Percentiles rank a stretch among this genome's conserved stretches.
phyloP scores from a whole-genome alignment of 64 coral and sea anemone genomes.

The Porites lutea region DNA sequence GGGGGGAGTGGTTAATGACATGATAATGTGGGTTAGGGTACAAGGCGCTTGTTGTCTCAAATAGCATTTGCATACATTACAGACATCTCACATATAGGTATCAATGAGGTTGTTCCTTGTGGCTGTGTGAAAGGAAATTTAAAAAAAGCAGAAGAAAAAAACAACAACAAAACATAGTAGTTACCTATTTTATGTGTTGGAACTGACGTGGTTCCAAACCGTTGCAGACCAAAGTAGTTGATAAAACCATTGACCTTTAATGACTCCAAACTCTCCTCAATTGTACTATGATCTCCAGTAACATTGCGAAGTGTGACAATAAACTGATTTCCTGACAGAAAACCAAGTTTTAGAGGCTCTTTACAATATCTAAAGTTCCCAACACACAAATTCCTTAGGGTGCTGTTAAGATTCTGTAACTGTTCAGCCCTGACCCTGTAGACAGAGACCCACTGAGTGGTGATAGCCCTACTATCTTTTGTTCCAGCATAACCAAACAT shows the following conservation, averaged over 20 bases:
- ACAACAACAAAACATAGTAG: not conserved
- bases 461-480: conserved; percentile 91
- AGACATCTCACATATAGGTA: too few relatives aligned
- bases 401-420: conserved; percentile 70
- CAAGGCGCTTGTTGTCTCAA: too few relatives aligned
- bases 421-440: conserved; percentile 76
- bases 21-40: too few relatives aligned
- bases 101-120: too few relatives aligned
- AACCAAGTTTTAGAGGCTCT: conserved; percentile 80
- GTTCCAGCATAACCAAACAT: conserved; percentile 94
- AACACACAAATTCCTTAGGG: conserved; percentile 70
- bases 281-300: conserved; percentile 56
- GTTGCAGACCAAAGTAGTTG: conserved; percentile 96
- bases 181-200: conserved; percentile 95
- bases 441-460: conserved; percentile 77
- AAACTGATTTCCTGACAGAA: conserved; percentile 91
- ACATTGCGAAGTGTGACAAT: conserved; percentile 80
- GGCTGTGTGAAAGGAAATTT: too few relatives aligned
- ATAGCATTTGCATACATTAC: too few relatives aligned
- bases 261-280: conserved; percentile 78
- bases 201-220: conserved; percentile 90
- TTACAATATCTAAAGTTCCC: conserved; percentile 90
- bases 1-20: too few relatives aligned
- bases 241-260: conserved; percentile 87
- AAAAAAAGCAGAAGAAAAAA: not conserved